Evolutionary conservation across 2,888 invertebrate species (phyloP).

Genomic region (Mellilla xanthometata): DNA sequence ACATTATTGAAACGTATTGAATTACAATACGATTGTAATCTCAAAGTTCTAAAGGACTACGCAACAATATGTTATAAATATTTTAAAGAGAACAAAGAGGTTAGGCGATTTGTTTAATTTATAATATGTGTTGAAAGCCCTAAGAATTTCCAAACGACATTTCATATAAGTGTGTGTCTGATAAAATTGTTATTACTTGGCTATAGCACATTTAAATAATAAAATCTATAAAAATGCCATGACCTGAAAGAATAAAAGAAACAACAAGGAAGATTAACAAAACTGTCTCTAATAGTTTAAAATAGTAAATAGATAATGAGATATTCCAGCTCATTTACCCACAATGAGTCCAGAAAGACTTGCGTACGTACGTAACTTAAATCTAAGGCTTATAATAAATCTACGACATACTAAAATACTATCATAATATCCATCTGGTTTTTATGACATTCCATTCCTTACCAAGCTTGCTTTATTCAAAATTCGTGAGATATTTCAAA

Average conservation of each 20-base stretch:
- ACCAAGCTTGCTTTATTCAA: constrained; percentile 43
- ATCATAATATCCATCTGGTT: constrained; percentile 36
- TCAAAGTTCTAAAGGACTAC: neutral
- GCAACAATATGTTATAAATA: constrained; percentile 15
- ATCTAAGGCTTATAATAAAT: constrained; percentile 14
- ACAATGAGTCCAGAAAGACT: no score
- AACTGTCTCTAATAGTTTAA: no score
- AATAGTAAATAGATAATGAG: no score
- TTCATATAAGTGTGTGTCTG: no score
- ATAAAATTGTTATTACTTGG: no score
- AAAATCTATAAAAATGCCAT: no score
- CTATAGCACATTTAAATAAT: no score
- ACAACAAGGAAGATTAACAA: no score
- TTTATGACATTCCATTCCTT: constrained; percentile 44
- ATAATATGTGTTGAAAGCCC: neutral
- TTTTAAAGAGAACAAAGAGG: constrained; percentile 11
- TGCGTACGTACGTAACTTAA: no score
- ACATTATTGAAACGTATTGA: constrained; percentile 1
- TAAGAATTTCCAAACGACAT: no score
- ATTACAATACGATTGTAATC: constrained; percentile 4
- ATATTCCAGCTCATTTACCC: no score
- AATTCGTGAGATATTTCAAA: constrained; percentile 48
- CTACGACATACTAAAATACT: constrained; percentile 10
- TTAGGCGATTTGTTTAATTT: neutral
- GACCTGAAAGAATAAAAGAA: no score